Percentiles rank a stretch among this genome's conserved stretches.
These are phyloP conservation scores for Melanotaenia trifasciata DNA, from an alignment of 2,797 vertebrate genomes.

Conservation along the genomic window DNA sequence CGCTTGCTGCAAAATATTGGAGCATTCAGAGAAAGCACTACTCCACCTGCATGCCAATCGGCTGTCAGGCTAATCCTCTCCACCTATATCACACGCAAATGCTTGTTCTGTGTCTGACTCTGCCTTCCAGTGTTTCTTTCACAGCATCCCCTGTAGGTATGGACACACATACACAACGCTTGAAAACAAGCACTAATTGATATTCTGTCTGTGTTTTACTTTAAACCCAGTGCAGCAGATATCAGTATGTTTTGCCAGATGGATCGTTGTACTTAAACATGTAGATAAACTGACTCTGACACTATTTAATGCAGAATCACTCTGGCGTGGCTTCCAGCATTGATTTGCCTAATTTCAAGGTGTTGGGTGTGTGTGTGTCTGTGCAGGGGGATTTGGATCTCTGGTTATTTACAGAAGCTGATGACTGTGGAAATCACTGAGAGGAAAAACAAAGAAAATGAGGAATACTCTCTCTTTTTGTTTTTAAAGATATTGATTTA, in stretches of 20 bases:
- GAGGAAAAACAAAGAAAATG: slow-evolving; percentile 30
- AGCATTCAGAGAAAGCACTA: slow-evolving; percentile 76
- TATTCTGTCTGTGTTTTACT: slow-evolving; percentile 41
- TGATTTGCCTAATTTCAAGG: slow-evolving; percentile 51
- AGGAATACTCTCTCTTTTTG: slow-evolving; percentile 28
- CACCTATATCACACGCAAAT: slow-evolving; percentile 57
- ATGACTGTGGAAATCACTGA: slow-evolving; percentile 55
- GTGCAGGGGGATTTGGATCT: slow-evolving; percentile 39
- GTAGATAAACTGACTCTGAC: slow-evolving; percentile 46
- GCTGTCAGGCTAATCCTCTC: slow-evolving; percentile 74
- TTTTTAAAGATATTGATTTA: slow-evolving; percentile 63
- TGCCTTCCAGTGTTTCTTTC: slow-evolving; percentile 38
- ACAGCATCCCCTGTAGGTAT: slow-evolving; percentile 50
- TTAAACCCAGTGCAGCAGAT: slow-evolving; percentile 29
- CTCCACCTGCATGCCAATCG: slow-evolving; percentile 89
- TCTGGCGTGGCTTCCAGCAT: slow-evolving; percentile 54
- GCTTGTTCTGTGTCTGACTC: slow-evolving; percentile 24
- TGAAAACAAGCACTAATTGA: slow-evolving; percentile 59
- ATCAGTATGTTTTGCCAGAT: slow-evolving; percentile 44
- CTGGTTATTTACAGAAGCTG: slow-evolving; percentile 57
- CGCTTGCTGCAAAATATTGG: slow-evolving; percentile 90
- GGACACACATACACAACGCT: slow-evolving; percentile 36
- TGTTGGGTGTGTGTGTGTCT: slow-evolving; percentile 26
- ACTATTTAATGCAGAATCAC: slow-evolving; percentile 50
- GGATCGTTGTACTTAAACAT: slow-evolving; percentile 45